These are phyloP conservation scores for Mythimna ferrago DNA, from an alignment of 2,888 invertebrate genomes.

Conservation along the genomic window DNA sequence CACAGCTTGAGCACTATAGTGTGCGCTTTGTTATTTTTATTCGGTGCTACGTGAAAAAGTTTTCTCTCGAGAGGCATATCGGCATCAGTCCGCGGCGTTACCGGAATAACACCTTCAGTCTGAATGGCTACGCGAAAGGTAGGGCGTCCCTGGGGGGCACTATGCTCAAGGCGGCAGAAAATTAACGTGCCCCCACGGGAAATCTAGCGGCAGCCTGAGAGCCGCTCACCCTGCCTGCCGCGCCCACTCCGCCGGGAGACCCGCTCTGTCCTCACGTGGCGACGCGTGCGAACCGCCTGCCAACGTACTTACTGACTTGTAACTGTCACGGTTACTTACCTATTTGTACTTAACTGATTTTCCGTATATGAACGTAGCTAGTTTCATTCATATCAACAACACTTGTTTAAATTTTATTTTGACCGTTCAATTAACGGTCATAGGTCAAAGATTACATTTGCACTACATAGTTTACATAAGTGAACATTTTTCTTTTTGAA, in stretches of 20 bases:
- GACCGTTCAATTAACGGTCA: too few relatives aligned
- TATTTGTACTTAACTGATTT: neutral
- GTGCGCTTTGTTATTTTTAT: slow-evolving; percentile 78
- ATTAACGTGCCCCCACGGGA: slow-evolving; percentile 93
- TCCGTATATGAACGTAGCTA: neutral
- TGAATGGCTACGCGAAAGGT: slow-evolving; percentile 90
- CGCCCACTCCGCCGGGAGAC: slow-evolving; percentile 78
- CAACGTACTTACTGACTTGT: slow-evolving; percentile 6
- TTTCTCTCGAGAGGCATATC: slow-evolving; percentile 84
- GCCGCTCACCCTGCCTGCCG: slow-evolving; percentile 73
- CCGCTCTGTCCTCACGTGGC: neutral
- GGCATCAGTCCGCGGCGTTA: slow-evolving; percentile 86
- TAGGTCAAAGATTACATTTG: neutral
- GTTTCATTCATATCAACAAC: neutral
- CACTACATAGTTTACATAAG: neutral
- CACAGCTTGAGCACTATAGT: slow-evolving; percentile 58
- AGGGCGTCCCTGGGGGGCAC: slow-evolving; percentile 91
- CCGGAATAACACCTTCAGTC: slow-evolving; percentile 90
- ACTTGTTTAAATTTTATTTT: neutral
- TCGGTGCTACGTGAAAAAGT: slow-evolving; percentile 79
- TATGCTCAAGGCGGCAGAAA: slow-evolving; percentile 95
- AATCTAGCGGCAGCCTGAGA: slow-evolving; percentile 91
- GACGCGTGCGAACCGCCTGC: neutral
- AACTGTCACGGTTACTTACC: neutral
- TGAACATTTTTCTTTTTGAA: neutral